These are phyloP conservation scores for Callospermophilus lateralis DNA, from an alignment of 2,113 vertebrate species.

Conservation along the genomic window DNA sequence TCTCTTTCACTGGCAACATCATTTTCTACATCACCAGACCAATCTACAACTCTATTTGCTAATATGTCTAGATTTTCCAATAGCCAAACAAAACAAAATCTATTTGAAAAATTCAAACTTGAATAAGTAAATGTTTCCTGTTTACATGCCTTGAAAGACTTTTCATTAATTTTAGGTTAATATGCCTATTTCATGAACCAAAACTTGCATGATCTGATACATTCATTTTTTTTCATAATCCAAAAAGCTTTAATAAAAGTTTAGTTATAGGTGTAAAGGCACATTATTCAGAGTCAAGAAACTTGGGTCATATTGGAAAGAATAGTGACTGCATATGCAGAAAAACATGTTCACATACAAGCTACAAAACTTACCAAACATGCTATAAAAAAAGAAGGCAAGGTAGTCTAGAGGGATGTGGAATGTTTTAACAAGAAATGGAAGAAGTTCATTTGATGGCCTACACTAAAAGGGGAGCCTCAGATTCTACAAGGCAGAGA, in stretches of 20 bases:
- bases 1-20: neutral
- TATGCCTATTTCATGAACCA: neutral
- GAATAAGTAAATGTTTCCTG: neutral
- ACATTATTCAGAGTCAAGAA: neutral
- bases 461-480: neutral
- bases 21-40: neutral
- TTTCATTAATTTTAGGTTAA: slow-evolving; percentile 1
- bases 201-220: neutral
- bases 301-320: neutral
- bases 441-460: neutral
- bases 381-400: neutral
- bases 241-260: slow-evolving; percentile 43
- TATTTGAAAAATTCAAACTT: neutral
- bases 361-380: neutral
- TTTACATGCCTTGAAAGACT: neutral
- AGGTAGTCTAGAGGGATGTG: neutral
- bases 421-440: neutral
- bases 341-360: slow-evolving; percentile 5
- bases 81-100: neutral
- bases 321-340: neutral
- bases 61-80: neutral
- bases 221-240: neutral
- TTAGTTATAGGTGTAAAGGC: slow-evolving; percentile 10
- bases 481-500: neutral
- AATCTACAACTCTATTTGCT: neutral